phyloP scores from a whole-genome alignment of 1,140 invertebrate genomes.

The Listronotus oregonensis region DNA sequence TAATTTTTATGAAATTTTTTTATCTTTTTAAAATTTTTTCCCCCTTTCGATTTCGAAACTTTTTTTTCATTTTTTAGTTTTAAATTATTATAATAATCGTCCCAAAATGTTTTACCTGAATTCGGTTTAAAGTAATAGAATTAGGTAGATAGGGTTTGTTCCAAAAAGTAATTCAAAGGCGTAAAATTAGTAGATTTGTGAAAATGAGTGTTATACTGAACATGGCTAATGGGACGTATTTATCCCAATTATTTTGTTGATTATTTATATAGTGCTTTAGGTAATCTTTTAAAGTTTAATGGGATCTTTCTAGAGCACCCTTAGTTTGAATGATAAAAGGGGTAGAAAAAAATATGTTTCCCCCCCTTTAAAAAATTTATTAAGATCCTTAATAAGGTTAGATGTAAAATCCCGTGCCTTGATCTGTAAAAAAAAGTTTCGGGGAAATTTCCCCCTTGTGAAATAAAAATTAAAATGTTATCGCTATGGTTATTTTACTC shows the following conservation, averaged over 20 bases:
- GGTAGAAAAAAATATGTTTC: not conserved
- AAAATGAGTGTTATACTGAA: constrained; percentile 53
- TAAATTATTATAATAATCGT: constrained; percentile 46
- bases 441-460: too few relatives aligned
- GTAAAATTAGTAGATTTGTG: constrained; percentile 47
- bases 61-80: constrained; percentile 48
- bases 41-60: constrained; percentile 47
- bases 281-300: constrained; percentile 46
- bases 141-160: constrained; percentile 44
- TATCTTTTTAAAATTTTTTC: constrained; percentile 40
- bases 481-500: constrained; percentile 47
- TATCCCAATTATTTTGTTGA: constrained; percentile 46
- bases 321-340: constrained; percentile 42
- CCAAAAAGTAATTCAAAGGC: constrained; percentile 56
- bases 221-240: constrained; percentile 16
- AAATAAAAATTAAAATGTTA: not conserved
- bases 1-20: constrained; percentile 47
- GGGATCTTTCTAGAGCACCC: constrained; percentile 46
- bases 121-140: constrained; percentile 36
- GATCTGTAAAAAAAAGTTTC: too few relatives aligned
- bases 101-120: constrained; percentile 46
- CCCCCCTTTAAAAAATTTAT: not conserved
- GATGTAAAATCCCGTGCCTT: too few relatives aligned
- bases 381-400: not conserved
- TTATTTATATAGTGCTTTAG: constrained; percentile 44